Evolutionary conservation across 2,888 invertebrate species (phyloP), one percentile per base, ranked within the genome.

Genomic region (Heliconius aoede): DNA sequence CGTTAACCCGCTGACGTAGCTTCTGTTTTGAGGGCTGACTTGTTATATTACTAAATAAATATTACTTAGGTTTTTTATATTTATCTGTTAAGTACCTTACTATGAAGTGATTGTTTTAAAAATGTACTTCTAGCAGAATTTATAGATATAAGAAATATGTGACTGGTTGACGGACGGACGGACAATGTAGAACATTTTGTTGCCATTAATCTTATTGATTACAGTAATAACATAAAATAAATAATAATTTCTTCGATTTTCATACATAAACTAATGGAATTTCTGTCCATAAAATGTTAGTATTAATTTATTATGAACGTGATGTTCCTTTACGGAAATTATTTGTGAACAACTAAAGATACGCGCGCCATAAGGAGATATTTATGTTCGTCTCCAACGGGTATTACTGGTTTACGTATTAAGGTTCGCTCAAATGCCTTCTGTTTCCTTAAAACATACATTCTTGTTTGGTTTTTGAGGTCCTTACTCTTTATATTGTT

Each of bases 381-480:
- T 69, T 30, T 30, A 30, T 30, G 69, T 30, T 46, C 30, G 24
- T 21, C 46, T 68, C 51, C 46, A 68, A 51, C 24, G 51, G 30
- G 55, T 55, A 55, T 51, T 69, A 69, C 69, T 69, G 69, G 55
- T 55, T 55, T 55, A 30, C 51, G 55, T 51, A 69, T 69, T 69
- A 69, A 55, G 30, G 55, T 69, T 69, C 30, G 68, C 5, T n/a
- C n/a, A 24, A 4, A 58, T 64, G 32, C 46, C 4, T 55, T 55
- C 24, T 15, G n/a, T 24, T 69, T 69, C 15, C 55, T 55, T 51
- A 51, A 28, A 28, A 9, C 4, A 26, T 67, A 26, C 28, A 51
- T 18, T 26, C 24, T 68, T 51, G 13, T 15, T 32, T 32, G 21
- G 9, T n/a, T 62, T 32, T 62, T 62, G 8, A 1, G 18, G 30